Evolutionary conservation across 2,888 invertebrate genomes (phyloP).

Genomic region (Lacanobia oleracea): DNA sequence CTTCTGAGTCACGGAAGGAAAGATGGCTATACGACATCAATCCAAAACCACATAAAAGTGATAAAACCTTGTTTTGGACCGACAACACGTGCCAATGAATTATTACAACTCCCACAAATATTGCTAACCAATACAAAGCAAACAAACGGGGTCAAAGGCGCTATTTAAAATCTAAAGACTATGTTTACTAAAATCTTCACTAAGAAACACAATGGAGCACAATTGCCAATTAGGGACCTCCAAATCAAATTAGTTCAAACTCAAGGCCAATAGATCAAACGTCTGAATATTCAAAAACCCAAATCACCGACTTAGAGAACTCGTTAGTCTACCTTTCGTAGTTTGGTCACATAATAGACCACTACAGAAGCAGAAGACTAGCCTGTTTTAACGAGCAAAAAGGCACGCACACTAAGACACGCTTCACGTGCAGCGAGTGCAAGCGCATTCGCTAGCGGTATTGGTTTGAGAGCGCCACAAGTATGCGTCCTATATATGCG

Average conservation of each 20-base stretch:
- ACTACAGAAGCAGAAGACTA: slow-evolving; percentile 9
- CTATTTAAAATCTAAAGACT: background rate
- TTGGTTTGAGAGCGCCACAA: too few species aligned
- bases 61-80: background rate
- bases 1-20: too few species aligned
- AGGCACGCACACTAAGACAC: background rate
- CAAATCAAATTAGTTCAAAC: slow-evolving; percentile 39
- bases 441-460: background rate
- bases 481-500: too few species aligned
- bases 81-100: background rate
- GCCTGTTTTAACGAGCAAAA: background rate
- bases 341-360: background rate
- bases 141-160: background rate
- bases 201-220: background rate
- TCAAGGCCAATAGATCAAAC: slow-evolving; percentile 32
- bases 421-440: background rate
- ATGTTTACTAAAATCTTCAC: background rate
- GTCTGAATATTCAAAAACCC: slow-evolving; percentile 50
- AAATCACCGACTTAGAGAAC: slow-evolving; percentile 20
- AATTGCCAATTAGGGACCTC: slow-evolving; percentile 26
- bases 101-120: background rate
- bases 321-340: slow-evolving; percentile 41
- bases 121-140: background rate
- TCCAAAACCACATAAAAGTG: background rate
- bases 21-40: background rate